Percentiles rank a stretch among this genome's conserved stretches.
These are phyloP conservation scores for Pammene aurita DNA, from an alignment of 2,888 invertebrate genomes.

Conservation along the genomic window DNA sequence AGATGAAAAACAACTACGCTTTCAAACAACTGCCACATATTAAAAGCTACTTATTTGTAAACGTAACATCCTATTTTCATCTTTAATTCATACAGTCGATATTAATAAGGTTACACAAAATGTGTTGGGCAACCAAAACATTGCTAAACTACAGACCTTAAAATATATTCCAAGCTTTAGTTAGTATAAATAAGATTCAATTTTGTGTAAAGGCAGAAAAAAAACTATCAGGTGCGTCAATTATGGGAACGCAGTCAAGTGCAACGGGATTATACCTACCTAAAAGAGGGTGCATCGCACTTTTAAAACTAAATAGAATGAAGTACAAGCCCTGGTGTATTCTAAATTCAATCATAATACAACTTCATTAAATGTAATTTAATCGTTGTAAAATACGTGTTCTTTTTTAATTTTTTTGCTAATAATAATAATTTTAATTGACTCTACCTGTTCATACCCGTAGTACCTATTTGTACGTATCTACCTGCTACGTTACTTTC, in stretches of 20 bases:
- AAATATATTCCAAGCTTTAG: neutral
- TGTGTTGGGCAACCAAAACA: slow-evolving; percentile 22
- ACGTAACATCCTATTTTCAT: slow-evolving; percentile 9
- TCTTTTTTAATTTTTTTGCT: neutral
- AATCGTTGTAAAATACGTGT: neutral
- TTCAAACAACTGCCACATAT: slow-evolving; percentile 25
- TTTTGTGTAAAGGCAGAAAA: slow-evolving; percentile 9
- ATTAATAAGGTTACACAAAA: slow-evolving; percentile 9
- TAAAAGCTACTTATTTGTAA: slow-evolving; percentile 11
- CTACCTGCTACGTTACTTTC: neutral
- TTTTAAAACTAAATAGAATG: slow-evolving; percentile 42
- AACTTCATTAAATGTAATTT: neutral
- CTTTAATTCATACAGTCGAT: slow-evolving; percentile 16
- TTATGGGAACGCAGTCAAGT: slow-evolving; percentile 54
- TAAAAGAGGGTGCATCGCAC: slow-evolving; percentile 48
- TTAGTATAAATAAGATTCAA: neutral
- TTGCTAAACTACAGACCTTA: slow-evolving; percentile 11
- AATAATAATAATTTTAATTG: too few species aligned
- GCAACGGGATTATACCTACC: slow-evolving; percentile 46
- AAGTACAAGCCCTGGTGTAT: neutral
- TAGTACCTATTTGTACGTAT: neutral
- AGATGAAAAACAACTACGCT: slow-evolving; percentile 42
- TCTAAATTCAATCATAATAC: slow-evolving; percentile 5
- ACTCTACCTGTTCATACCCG: slow-evolving; percentile 54
- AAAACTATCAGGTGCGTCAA: slow-evolving; percentile 48